Evolutionary conservation across 2,797 vertebrate genomes (phyloP).

Genomic region (Sebastes diaconus): DNA sequence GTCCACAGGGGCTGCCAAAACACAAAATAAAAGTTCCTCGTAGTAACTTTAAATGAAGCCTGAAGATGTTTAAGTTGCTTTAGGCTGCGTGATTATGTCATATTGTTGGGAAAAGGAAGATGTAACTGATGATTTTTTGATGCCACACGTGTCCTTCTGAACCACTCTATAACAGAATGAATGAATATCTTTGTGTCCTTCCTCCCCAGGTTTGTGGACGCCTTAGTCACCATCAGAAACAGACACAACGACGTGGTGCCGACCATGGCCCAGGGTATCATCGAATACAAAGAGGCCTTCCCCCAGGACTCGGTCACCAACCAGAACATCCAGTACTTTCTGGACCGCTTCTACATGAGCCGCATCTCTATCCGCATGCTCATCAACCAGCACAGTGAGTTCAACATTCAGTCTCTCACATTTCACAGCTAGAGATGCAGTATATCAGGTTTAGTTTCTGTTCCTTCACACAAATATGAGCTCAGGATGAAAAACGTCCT

Average conservation of each 20-base stretch:
- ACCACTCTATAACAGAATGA: not conserved
- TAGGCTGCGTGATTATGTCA: too few species aligned
- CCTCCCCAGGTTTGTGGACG: slow-evolving; percentile 85
- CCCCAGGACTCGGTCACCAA: slow-evolving; percentile 89
- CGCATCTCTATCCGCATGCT: slow-evolving; percentile 98
- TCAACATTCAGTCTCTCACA: too few species aligned
- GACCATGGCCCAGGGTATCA: slow-evolving; percentile 94
- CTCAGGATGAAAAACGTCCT: not conserved
- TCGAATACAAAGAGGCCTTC: slow-evolving; percentile 93
- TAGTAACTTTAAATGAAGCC: not conserved
- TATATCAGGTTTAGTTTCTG: too few species aligned
- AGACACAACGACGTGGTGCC: slow-evolving; percentile 96
- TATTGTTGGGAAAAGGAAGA: not conserved
- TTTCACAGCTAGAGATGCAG: not conserved
- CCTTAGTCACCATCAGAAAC: slow-evolving; percentile 93
- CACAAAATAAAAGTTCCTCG: too few species aligned
- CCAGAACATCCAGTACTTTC: slow-evolving; percentile 97
- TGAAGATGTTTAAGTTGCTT: not conserved
- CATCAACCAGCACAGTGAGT: slow-evolving; percentile 97
- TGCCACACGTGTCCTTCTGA: not conserved
- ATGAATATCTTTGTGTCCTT: not conserved
- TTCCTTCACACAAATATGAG: not conserved
- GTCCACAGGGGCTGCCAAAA: too few species aligned
- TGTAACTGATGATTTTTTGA: not conserved
- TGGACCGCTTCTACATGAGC: slow-evolving; percentile 97